Conservation (phyloP, 2,113 vertebrate genomes). For the Thoracochromis brauschi region DNA sequence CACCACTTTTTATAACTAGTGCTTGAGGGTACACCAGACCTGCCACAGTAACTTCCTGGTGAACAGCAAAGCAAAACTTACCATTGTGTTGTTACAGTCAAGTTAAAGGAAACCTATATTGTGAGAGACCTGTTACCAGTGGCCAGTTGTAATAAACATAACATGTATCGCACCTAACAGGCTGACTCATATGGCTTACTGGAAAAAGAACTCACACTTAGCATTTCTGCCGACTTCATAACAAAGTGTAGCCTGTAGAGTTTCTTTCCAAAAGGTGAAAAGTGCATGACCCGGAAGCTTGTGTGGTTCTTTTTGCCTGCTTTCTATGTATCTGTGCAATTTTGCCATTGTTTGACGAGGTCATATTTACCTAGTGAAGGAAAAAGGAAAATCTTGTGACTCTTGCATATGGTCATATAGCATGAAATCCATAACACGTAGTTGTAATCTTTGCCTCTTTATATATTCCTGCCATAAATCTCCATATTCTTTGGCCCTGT, state of each 20-base stretch:
- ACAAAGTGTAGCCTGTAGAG: neutral
- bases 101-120: neutral
- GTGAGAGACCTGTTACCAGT: neutral
- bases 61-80: neutral
- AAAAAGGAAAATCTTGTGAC: neutral
- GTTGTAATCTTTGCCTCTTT: neutral
- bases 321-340: neutral
- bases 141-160: neutral
- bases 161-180: neutral
- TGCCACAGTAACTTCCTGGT: neutral
- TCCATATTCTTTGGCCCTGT: neutral
- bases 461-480: neutral
- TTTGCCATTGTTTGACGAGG: neutral
- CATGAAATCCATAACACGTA: neutral
- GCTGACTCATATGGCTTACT: neutral
- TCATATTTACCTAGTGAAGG: neutral
- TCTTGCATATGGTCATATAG: neutral
- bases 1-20: neutral
- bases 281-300: neutral
- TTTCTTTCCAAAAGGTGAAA: neutral
- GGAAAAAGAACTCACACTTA: neutral
- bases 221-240: neutral
- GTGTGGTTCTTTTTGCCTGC: neutral
- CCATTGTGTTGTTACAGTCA: neutral
- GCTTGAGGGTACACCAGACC: too few species aligned